Conservation (phyloP, 2,113 vertebrate species). For the Blennius ocellaris region DNA sequence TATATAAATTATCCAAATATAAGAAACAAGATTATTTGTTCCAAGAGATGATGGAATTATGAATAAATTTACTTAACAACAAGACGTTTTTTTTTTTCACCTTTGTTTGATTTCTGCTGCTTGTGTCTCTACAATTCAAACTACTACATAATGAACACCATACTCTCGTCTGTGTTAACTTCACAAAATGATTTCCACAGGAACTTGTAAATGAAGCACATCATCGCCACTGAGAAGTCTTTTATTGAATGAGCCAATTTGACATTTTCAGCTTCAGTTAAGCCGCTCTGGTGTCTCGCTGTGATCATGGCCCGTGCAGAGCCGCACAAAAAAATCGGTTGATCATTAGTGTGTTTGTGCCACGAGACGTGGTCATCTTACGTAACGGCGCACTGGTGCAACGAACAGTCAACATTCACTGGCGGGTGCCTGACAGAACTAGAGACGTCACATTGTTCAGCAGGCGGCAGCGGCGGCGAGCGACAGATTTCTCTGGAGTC, state of each 20-base stretch:
- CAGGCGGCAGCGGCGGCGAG: conserved; percentile 1
- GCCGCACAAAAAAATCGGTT: conserved; percentile 34
- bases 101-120: conserved; percentile 15
- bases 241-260: conserved; percentile 40
- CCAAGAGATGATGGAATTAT: conserved; percentile 27
- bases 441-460: conserved; percentile 19
- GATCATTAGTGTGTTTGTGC: conserved; percentile 52
- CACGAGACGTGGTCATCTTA: conserved; percentile 19
- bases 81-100: background rate
- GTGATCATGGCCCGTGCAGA: background rate
- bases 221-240: conserved; percentile 13
- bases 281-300: conserved; percentile 3
- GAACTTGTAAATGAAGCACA: background rate
- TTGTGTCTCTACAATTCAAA: background rate
- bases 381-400: conserved; percentile 28
- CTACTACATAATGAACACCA: background rate
- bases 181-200: no score
- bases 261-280: background rate
- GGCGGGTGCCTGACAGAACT: conserved; percentile 20
- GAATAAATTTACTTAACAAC: conserved; percentile 58
- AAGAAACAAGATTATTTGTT: conserved; percentile 25
- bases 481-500: conserved; percentile 2
- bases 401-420: conserved; percentile 28
- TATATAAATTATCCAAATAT: conserved; percentile 52
- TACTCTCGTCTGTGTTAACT: no score